Base-by-base conservation (phyloP, 2,113 vertebrate species). In the Oryzias melastigma region DNA sequence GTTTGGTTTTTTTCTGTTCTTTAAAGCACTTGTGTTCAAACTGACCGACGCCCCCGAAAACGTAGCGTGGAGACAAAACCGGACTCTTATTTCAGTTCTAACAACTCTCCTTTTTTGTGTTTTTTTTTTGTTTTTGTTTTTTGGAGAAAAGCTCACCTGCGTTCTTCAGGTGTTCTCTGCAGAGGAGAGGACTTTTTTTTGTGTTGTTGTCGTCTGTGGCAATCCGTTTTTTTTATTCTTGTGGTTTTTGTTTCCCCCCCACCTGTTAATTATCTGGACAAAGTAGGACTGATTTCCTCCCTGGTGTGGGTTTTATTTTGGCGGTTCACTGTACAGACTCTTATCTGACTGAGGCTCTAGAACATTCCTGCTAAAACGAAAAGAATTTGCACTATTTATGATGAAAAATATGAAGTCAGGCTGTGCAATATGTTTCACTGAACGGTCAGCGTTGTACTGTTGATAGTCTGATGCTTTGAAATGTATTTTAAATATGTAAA, bases 401-500 rank as follows among this genome's bases (percentile, higher is more conserved):
- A 86, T 71, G 1, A 67, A 92, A 47, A 47, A 47, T 12, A 93
- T 94, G 88, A 93, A 95, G 92, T 95, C 94, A 97, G 95, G 91
- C 91, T 95, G 97, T 99, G 95, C 96, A 97, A 98, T 99, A 98
- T 89, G 92, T 91, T 81, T 80, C 83, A 89, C 82, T 75, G 86
- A 93, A 92, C 93, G 91, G 92, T 92, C 90, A 92, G 90, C 93
- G 91, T 94, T 97, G 94, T 95, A 93, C 93, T 92, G 95, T 82
- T 78, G 79, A 93, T 94, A 94, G 94, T 94, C 92, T 92, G 65
- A 71, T 91, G 75, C 94, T 95, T 95, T 93, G 93, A 96, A 95
- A 91, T 98, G 95, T 96, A 94, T 96, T 96, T 98, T 98, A 95
- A 96, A 95, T 94, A 94, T 99, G 96, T 97, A 94, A 96, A 97